Evolutionary conservation across 1,140 invertebrate genomes (phyloP), one percentile per base, ranked within the genome.

Genomic region (Andrena cerasifolii): DNA sequence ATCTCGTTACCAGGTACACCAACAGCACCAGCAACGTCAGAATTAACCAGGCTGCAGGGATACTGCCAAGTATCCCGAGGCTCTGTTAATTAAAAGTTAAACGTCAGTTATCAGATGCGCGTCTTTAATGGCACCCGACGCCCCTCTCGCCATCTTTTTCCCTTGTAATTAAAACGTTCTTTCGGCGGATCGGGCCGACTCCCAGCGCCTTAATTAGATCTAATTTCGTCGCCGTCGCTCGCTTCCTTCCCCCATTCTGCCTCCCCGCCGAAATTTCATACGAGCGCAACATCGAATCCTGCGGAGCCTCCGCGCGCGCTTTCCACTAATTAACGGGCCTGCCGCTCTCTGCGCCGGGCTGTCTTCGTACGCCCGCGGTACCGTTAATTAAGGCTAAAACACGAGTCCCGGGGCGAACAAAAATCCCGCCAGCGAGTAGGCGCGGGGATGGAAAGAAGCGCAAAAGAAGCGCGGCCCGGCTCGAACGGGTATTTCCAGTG

Each of bases 1-100:
- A 99, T 93, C 98, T 95, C 79, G 97, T 98, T 90, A 98, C 95
- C 84, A 99, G 94, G 93, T 98, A 99, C 82, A 98, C 96, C 83
- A 98, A 94, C 78, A 98, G 94, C 51, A 98, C 95, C 78, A 98
- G 94, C 77, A 99, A 93, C 10, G 98, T 98, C 21, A 98, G 92
- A 84, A 98, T 98, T 82, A 98, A 94, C 95, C 97, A 96, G 12
- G 96, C 96, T 66, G 98, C 97, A 10, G 98, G 98, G 80, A 98
- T 95, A 21, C 97, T 98, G 24, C 96, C 97, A 81, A 98, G 93
- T 85, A 99, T 98, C 14, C 97, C 97, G 88, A 98, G 93, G 85
- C 97, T 97, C 97, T 98, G 94, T 56, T 47, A 59, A 77, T 71
- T 61, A 59, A 70, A 63, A 43, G 74, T 70, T 70, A 40, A 49